Evolutionary conservation across 2,797 vertebrate genomes (phyloP), one percentile per base, ranked within the genome.

Genomic region (Dendrocincla fuliginosa): DNA sequence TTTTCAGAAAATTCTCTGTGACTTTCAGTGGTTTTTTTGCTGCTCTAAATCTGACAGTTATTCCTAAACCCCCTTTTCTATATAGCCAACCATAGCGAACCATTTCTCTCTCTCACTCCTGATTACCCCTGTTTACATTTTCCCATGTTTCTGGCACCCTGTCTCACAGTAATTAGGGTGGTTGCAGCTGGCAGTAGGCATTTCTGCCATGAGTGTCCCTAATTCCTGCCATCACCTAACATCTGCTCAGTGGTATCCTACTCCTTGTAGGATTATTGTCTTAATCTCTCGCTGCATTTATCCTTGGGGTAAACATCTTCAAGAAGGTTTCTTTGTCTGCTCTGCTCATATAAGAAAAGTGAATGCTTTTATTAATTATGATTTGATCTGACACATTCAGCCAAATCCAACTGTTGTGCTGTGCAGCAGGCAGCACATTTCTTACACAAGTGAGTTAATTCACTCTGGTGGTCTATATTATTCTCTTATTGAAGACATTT

Each of bases 141-240:
- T 70, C 33, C 25, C 27, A 17, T 80, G n/a, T 90, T 84, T 71
- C 75, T 92, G 78, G 73, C 65, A 83, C 35, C 64, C 28, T 37
- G 14, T 93, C 57, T 92, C 46, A 55, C 53, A 71, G 50, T 71
- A 71, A 90, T 92, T 82, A 76, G 46, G n/a, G 20, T 87, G 75
- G 46, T 25, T 92, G 32, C 84, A 92, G 64, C 81, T 93, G 78
- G 53, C 55, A 70, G 55, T 33, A 79, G 49, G 12, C 57, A 69
- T 84, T 91, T 80, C 57, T 89, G 39, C 53, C 61, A 64, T 1
- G 2, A 75, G 39, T 4, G 0, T 83, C 75, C 59, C 46, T 95
- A 89, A 95, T 79, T 93, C 77, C 63, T 85, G 71, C 68, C 81
- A 87, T 94, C 89, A 94, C 59, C 50, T 87, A 92, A 57, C 85